phyloP scores from a whole-genome alignment of 2,797 vertebrate genomes.

The Philypnodon macrostomus region DNA sequence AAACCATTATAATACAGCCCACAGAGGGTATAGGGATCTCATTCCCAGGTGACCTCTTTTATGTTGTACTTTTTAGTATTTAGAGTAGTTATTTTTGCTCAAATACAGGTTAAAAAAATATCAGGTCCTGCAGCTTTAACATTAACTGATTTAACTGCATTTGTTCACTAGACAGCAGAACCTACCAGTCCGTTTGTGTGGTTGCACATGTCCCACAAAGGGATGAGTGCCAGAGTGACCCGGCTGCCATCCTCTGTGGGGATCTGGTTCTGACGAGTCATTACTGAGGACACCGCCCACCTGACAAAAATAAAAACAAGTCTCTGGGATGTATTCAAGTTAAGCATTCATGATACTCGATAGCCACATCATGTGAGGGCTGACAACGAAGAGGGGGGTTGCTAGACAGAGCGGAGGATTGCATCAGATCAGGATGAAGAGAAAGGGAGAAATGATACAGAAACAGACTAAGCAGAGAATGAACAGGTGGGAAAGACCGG shows the following conservation, averaged over 20 bases:
- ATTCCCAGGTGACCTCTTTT: too few relatives aligned
- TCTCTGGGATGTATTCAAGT: too few relatives aligned
- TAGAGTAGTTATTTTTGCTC: too few relatives aligned
- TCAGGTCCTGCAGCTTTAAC: too few relatives aligned
- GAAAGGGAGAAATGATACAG: neutral
- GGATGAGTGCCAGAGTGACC: slow-evolving; percentile 94
- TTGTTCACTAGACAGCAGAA: too few relatives aligned
- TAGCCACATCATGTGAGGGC: neutral
- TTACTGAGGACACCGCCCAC: slow-evolving; percentile 97
- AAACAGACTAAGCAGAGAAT: neutral
- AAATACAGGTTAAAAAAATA: too few relatives aligned
- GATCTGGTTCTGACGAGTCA: slow-evolving; percentile 98
- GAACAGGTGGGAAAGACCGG: too few relatives aligned
- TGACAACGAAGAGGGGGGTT: neutral
- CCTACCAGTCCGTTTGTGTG: slow-evolving; percentile 94
- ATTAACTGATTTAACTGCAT: too few relatives aligned
- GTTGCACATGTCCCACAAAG: slow-evolving; percentile 99
- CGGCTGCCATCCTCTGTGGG: slow-evolving; percentile 94
- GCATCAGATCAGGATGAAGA: slow-evolving; percentile 38
- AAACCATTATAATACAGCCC: too few relatives aligned
- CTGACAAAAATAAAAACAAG: slow-evolving; percentile 56
- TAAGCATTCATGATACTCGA: neutral
- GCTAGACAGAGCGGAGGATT: slow-evolving; percentile 39
- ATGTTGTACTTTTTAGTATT: too few relatives aligned
- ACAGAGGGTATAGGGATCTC: too few relatives aligned